Percentiles rank a stretch among this genome's conserved stretches.
phyloP scores from a whole-genome alignment of 2,797 vertebrate species.

The Esox masquinongy region DNA sequence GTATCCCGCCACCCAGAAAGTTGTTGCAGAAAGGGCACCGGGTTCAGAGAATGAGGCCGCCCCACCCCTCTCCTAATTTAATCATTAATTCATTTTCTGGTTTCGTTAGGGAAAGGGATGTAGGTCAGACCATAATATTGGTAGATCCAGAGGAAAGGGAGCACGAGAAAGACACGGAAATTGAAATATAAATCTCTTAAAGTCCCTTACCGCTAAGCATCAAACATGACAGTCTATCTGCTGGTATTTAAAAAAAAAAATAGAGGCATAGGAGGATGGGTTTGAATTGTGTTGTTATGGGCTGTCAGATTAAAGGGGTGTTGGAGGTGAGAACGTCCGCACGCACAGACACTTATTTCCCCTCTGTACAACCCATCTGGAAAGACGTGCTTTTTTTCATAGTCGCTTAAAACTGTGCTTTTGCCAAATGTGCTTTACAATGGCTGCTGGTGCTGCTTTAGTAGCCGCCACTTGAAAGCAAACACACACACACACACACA shows the following conservation, averaged over 20 bases:
- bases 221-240: background rate
- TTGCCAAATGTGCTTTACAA: background rate
- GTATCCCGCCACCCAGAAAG: background rate
- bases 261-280: background rate
- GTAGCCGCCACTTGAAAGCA: background rate
- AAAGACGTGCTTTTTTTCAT: background rate
- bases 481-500: background rate
- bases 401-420: too few relatives aligned
- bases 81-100: background rate
- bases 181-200: background rate
- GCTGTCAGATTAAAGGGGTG: background rate
- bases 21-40: background rate
- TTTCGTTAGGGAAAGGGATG: background rate
- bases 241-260: background rate
- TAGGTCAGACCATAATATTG: background rate
- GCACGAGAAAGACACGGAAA: background rate
- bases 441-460: background rate
- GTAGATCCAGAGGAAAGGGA: conserved; percentile 24
- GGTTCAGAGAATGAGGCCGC: background rate
- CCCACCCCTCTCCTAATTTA: background rate
- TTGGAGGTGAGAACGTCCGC: background rate
- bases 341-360: background rate
- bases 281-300: background rate
- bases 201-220: background rate
- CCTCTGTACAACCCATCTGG: background rate